phyloP scores from a whole-genome alignment of 2,113 vertebrate genomes.

The Dicrurus megarhynchus region DNA sequence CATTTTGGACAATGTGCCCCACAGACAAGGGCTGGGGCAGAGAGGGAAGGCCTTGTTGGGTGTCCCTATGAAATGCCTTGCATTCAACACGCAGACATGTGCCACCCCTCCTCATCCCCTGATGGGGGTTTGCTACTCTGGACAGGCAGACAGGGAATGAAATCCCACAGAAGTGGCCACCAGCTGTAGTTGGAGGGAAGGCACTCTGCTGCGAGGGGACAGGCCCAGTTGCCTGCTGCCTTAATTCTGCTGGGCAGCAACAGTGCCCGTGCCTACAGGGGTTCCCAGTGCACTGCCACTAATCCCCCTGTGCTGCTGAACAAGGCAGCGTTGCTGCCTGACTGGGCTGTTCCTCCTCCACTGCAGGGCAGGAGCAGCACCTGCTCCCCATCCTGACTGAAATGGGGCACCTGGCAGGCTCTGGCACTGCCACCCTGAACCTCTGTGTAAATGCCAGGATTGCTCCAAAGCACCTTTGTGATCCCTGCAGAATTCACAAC shows the following conservation, averaged over 20 bases:
- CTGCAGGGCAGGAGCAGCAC: background rate
- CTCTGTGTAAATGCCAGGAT: background rate
- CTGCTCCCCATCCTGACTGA: background rate
- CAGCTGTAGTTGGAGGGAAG: background rate
- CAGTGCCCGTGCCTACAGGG: background rate
- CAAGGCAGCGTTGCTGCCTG: rapidly evolving
- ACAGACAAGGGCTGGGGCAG: background rate
- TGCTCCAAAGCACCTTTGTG: background rate
- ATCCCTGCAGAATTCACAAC: background rate
- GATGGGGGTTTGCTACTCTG: rapidly evolving
- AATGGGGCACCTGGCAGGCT: rapidly evolving
- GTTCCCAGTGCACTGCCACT: rapidly evolving
- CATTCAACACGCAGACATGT: background rate
- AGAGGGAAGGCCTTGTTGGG: rapidly evolving
- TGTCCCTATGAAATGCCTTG: background rate
- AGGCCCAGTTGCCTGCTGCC: background rate
- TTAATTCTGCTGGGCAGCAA: background rate
- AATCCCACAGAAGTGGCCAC: background rate
- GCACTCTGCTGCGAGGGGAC: rapidly evolving
- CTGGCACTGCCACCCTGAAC: background rate
- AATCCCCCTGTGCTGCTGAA: background rate
- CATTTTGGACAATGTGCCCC: background rate
- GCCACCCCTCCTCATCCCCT: background rate
- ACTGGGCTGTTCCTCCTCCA: rapidly evolving
- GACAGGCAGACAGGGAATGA: background rate